Evolutionary conservation across 1,140 invertebrate species (phyloP).

Genomic region (Camponotus pennsylvanicus): DNA sequence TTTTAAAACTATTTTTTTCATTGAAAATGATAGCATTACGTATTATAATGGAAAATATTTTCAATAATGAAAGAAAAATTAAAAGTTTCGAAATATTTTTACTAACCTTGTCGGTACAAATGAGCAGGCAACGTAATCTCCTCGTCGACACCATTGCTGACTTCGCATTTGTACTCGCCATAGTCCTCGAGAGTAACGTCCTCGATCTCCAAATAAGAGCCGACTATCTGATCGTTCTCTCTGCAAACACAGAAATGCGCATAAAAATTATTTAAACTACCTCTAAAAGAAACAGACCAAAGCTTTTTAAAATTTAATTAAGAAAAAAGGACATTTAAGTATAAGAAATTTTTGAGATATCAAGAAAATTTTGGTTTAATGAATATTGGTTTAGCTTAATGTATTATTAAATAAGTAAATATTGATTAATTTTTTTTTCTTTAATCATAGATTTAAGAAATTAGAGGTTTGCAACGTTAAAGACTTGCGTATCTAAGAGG

Average conservation of each 20-base stretch:
- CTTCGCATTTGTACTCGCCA: constrained; percentile 89
- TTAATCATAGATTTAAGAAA: background rate
- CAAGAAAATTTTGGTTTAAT: background rate
- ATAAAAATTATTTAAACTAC: background rate
- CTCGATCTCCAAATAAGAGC: constrained; percentile 89
- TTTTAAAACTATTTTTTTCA: background rate
- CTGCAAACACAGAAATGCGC: constrained; percentile 82
- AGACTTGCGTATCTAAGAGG: background rate
- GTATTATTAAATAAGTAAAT: background rate
- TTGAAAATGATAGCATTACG: background rate
- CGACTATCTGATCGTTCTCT: constrained; percentile 90
- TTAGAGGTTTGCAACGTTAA: background rate
- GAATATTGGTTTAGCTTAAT: background rate
- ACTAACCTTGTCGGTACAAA: constrained; percentile 83
- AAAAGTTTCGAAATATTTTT: constrained; percentile 29
- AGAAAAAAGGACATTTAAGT: background rate
- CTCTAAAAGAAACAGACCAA: background rate
- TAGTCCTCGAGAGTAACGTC: constrained; percentile 88
- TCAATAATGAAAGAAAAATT: background rate
- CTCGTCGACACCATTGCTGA: constrained; percentile 86
- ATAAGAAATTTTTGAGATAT: background rate
- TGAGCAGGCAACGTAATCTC: constrained; percentile 82
- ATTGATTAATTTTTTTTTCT: background rate
- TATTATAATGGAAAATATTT: background rate
- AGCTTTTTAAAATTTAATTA: background rate